Evolutionary conservation across 1,140 invertebrate genomes (phyloP).

Genomic region (Drosophila parvula): DNA sequence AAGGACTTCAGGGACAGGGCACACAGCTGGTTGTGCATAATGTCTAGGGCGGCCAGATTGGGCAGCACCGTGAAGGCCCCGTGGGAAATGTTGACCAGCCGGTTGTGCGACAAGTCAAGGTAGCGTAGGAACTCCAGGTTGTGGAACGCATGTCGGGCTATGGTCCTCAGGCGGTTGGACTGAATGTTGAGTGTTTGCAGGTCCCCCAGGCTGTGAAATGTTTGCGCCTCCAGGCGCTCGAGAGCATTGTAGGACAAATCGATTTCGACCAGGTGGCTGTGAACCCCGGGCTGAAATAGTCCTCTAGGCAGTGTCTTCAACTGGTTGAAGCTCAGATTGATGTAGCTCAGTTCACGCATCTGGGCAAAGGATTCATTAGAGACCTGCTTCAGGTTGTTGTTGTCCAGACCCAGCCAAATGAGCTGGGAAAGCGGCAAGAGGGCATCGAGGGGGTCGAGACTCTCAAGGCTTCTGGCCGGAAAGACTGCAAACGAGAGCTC

Average conservation of each 20-base stretch:
- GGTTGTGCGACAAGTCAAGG: slow-evolving; percentile 89
- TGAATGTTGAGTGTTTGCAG: slow-evolving; percentile 89
- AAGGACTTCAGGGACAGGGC: too few relatives aligned
- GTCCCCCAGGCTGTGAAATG: slow-evolving; percentile 87
- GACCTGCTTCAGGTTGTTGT: slow-evolving; percentile 92
- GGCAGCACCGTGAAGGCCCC: slow-evolving; percentile 89
- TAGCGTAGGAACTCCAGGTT: slow-evolving; percentile 88
- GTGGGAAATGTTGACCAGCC: slow-evolving; percentile 86
- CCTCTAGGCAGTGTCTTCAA: slow-evolving; percentile 87
- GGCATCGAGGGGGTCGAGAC: slow-evolving; percentile 88
- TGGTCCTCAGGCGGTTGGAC: slow-evolving; percentile 88
- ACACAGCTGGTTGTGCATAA: slow-evolving; percentile 89
- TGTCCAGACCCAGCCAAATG: slow-evolving; percentile 93
- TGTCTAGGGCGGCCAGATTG: slow-evolving; percentile 88
- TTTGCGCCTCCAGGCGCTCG: slow-evolving; percentile 86
- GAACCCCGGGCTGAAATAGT: slow-evolving; percentile 88
- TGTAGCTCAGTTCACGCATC: slow-evolving; percentile 90
- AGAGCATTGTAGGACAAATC: slow-evolving; percentile 91
- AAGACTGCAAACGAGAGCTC: slow-evolving; percentile 94
- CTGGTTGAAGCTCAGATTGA: slow-evolving; percentile 94
- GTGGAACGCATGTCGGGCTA: slow-evolving; percentile 87
- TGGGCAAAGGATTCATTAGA: slow-evolving; percentile 86
- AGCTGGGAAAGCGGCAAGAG: slow-evolving; percentile 89
- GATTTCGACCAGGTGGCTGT: slow-evolving; percentile 91
- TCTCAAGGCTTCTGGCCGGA: slow-evolving; percentile 86